Evolutionary conservation across 2,888 invertebrate genomes (phyloP).

Genomic region (Alentia gelatinosa): DNA sequence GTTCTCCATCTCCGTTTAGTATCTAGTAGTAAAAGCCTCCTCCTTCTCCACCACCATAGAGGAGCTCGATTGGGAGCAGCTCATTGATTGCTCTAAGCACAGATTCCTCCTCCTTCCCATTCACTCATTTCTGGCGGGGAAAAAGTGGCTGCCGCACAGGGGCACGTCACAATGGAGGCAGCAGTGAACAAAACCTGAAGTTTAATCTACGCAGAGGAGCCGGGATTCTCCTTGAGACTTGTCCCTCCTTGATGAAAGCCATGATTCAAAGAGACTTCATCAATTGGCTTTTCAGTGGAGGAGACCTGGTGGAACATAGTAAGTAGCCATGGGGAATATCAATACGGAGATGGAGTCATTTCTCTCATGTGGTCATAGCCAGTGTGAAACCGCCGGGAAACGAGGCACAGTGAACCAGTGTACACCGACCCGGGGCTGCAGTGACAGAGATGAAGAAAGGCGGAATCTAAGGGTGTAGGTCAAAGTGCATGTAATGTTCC

Average conservation of each 20-base stretch:
- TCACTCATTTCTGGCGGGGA: neutral
- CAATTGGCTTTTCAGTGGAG: neutral
- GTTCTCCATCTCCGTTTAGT: neutral
- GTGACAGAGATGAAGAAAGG: too few species aligned
- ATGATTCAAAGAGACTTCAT: neutral
- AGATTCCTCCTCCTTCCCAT: neutral
- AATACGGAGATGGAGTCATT: neutral
- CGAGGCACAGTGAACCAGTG: too few species aligned
- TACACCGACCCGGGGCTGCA: too few species aligned
- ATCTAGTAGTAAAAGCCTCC: neutral
- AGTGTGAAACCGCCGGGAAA: too few species aligned
- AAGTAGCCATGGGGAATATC: neutral
- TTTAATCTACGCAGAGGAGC: neutral
- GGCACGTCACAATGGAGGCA: neutral
- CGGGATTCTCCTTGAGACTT: neutral
- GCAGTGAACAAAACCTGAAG: neutral
- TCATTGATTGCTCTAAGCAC: neutral
- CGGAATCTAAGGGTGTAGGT: too few species aligned
- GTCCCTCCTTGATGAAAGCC: neutral
- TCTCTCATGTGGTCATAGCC: neutral
- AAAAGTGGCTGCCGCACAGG: neutral
- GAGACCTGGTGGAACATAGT: neutral
- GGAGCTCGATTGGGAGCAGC: neutral
- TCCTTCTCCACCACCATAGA: neutral
- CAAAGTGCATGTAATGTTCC: too few species aligned